These are phyloP conservation scores for Halocaridina rubra DNA, from an alignment of 2,888 invertebrate genomes.

Conservation along the genomic window DNA sequence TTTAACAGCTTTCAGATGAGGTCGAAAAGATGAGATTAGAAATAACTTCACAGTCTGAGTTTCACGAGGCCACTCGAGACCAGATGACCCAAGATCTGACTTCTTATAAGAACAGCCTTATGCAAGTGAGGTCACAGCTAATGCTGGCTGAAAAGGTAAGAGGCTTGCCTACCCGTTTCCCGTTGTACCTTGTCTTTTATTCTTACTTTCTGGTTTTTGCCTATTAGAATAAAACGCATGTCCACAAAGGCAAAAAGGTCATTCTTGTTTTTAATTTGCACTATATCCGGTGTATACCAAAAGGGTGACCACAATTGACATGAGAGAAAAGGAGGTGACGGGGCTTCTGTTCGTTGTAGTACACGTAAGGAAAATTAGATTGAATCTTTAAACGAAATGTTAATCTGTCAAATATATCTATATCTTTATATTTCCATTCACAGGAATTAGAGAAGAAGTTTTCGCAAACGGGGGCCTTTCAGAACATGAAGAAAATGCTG, in stretches of 20 bases:
- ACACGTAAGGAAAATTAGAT: no score
- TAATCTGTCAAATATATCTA: no score
- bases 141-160: conserved; percentile 59
- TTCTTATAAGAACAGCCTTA: conserved; percentile 32
- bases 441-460: conserved; percentile 74
- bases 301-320: no score
- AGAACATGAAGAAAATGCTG: conserved; percentile 73
- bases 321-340: no score
- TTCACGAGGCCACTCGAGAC: conserved; percentile 24
- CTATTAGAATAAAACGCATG: no score
- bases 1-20: conserved; percentile 44
- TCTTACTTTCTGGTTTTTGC: no score
- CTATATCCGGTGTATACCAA: no score
- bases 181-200: no score
- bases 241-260: no score
- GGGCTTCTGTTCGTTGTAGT: no score
- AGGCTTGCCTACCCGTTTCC: not conserved
- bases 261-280: no score
- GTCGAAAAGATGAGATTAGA: conserved; percentile 50
- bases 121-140: conserved; percentile 58
- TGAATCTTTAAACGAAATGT: no score
- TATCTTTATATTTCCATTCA: not conserved
- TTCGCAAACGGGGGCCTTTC: conserved; percentile 72
- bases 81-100: conserved; percentile 36
- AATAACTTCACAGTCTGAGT: conserved; percentile 11